Conservation (phyloP, 2,113 vertebrate species). For the Etheostoma spectabile region DNA sequence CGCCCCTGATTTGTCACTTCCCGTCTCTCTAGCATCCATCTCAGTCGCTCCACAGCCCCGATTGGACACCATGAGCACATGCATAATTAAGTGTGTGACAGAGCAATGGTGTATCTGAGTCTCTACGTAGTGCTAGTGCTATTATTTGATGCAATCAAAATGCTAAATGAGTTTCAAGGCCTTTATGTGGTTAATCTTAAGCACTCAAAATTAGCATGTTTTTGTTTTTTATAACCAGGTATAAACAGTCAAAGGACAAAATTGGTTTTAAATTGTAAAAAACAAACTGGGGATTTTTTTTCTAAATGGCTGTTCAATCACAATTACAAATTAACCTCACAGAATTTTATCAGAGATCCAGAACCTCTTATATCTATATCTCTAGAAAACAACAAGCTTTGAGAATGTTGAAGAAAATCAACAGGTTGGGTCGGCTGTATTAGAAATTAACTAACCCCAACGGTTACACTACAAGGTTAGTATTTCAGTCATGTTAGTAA, state of each 20-base stretch:
- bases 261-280: too few relatives aligned
- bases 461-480: background rate
- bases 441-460: background rate
- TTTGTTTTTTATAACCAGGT: too few relatives aligned
- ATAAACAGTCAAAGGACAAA: too few relatives aligned
- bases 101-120: slow-evolving; percentile 33
- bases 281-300: too few relatives aligned
- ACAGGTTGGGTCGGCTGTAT: background rate
- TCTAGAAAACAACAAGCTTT: background rate
- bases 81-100: slow-evolving; percentile 63
- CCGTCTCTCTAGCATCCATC: slow-evolving; percentile 48
- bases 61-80: slow-evolving; percentile 53
- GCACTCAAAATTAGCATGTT: too few relatives aligned
- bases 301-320: background rate
- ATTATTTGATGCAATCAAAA: too few relatives aligned
- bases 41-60: slow-evolving; percentile 40
- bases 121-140: slow-evolving; percentile 29
- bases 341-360: background rate
- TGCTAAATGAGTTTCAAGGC: too few relatives aligned
- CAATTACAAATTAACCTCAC: background rate
- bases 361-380: background rate
- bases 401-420: slow-evolving; percentile 1
- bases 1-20: slow-evolving; percentile 26
- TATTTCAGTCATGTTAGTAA: background rate
- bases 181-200: too few relatives aligned